Evolutionary conservation across 1,140 invertebrate genomes (phyloP).

Genomic region (Hyles euphorbiae): DNA sequence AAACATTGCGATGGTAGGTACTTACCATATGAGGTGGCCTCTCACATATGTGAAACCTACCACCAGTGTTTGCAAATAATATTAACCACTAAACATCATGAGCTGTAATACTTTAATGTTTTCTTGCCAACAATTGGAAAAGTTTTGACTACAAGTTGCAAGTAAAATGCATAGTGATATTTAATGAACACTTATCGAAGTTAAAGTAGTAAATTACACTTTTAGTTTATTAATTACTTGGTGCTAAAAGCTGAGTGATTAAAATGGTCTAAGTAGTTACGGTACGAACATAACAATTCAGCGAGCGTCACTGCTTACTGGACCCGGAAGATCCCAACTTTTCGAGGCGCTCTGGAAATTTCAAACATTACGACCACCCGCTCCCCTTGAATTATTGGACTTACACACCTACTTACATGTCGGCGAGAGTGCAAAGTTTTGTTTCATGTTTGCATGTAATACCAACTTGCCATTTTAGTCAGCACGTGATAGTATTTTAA

Average conservation of each 20-base stretch:
- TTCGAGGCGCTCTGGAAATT: constrained; percentile 44
- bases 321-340: constrained; percentile 41
- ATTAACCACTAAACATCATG: too few species aligned
- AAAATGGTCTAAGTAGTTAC: not conserved
- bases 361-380: constrained; percentile 60
- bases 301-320: constrained; percentile 31
- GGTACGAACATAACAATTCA: constrained; percentile 26
- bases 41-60: too few species aligned
- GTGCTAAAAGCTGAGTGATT: too few species aligned
- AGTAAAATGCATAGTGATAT: not conserved
- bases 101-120: too few species aligned
- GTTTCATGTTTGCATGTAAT: constrained; percentile 48
- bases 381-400: constrained; percentile 57
- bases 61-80: too few species aligned
- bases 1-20: too few species aligned
- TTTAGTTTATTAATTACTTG: too few species aligned
- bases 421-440: constrained; percentile 47
- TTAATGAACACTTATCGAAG: not conserved
- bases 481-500: too few species aligned
- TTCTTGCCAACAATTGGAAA: too few species aligned
- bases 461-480: constrained; percentile 3
- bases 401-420: constrained; percentile 53
- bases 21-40: too few species aligned
- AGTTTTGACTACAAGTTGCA: not conserved
- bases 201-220: not conserved